phyloP scores from a whole-genome alignment of 2,797 vertebrate genomes.

The Poeciliopsis turneri region DNA sequence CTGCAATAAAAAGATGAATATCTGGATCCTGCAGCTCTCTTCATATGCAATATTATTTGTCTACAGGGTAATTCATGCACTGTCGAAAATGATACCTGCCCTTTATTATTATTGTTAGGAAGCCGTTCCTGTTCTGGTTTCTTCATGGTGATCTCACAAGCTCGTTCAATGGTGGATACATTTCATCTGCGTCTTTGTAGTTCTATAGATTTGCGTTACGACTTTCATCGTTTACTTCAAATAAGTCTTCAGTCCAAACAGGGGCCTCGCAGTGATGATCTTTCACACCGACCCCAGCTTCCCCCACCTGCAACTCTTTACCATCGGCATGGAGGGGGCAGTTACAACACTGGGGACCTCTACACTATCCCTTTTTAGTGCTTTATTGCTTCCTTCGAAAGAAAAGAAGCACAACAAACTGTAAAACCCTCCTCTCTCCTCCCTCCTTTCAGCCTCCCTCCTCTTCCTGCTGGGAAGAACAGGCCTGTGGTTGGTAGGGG shows the following conservation, averaged over 20 bases:
- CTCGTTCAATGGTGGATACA: slow-evolving; percentile 61
- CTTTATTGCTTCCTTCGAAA: slow-evolving; percentile 82
- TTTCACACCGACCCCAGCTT: slow-evolving; percentile 35
- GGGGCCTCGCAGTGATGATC: slow-evolving; percentile 53
- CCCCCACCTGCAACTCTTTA: slow-evolving; percentile 39
- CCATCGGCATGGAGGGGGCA: slow-evolving; percentile 40
- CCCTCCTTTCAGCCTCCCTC: slow-evolving; percentile 23
- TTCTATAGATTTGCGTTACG: slow-evolving; percentile 25
- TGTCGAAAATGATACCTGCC: slow-evolving; percentile 30
- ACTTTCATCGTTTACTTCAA: slow-evolving; percentile 18
- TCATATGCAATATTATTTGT: slow-evolving; percentile 26
- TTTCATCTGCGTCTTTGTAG: slow-evolving; percentile 34
- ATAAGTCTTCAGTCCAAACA: slow-evolving; percentile 25
- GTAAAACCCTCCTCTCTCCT: slow-evolving; percentile 28
- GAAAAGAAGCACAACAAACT: slow-evolving; percentile 73
- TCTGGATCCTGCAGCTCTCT: slow-evolving; percentile 47
- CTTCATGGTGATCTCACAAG: slow-evolving; percentile 18
- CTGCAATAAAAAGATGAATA: slow-evolving; percentile 61
- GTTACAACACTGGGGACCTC: slow-evolving; percentile 57
- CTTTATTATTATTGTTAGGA: background rate
- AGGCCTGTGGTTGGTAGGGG: slow-evolving; percentile 55
- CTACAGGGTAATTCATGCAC: slow-evolving; percentile 33
- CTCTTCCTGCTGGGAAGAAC: slow-evolving; percentile 69
- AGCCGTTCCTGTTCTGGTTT: background rate
- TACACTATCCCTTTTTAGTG: slow-evolving; percentile 61